phyloP scores from a whole-genome alignment of 2,888 invertebrate species.

The Plebejus anna region DNA sequence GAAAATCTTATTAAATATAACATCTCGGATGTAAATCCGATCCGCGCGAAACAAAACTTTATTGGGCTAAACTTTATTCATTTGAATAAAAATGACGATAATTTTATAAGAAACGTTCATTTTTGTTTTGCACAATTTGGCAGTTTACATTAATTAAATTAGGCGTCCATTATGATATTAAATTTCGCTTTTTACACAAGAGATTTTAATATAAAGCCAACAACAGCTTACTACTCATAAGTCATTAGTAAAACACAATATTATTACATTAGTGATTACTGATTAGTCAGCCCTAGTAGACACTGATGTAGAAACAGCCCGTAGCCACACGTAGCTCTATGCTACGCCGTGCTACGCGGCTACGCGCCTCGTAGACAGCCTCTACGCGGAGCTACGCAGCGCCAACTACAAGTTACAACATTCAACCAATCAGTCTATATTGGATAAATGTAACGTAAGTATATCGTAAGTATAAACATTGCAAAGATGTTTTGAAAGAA shows the following conservation, averaged over 20 bases:
- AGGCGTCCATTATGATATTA: not conserved
- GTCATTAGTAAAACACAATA: not conserved
- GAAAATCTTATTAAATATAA: constrained; percentile 26
- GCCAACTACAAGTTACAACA: too few species aligned
- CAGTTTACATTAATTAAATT: not conserved
- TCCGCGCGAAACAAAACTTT: constrained; percentile 20
- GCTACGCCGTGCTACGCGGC: not conserved
- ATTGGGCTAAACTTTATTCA: constrained; percentile 16
- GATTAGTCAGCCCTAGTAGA: too few species aligned
- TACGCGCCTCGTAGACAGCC: not conserved
- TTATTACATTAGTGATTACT: not conserved
- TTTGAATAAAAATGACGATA: constrained; percentile 24
- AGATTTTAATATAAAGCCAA: too few species aligned
- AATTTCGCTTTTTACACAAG: not conserved
- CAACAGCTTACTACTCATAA: too few species aligned
- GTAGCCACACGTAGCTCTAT: not conserved
- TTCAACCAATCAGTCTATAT: too few species aligned
- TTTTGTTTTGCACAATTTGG: constrained; percentile 5
- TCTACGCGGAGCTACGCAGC: not conserved
- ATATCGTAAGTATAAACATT: not conserved
- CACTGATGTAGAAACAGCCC: not conserved
- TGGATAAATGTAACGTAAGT: not conserved
- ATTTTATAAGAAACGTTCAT: constrained; percentile 11
- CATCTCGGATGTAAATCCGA: constrained; percentile 21
- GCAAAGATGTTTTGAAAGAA: not conserved